phyloP scores from a whole-genome alignment of 2,888 invertebrate species.

The Diogma glabrata region DNA sequence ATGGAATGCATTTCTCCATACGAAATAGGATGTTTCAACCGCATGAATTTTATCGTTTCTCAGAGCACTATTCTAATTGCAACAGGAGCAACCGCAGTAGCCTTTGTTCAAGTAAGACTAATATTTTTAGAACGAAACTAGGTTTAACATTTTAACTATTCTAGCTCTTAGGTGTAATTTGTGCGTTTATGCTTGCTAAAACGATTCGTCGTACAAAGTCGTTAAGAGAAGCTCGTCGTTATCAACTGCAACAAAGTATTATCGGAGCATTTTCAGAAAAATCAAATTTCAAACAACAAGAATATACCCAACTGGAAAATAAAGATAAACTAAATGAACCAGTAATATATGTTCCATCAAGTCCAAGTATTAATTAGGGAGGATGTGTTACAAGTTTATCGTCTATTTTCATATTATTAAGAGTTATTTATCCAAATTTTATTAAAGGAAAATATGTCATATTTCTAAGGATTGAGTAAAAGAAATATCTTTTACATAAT shows the following conservation, averaged over 20 bases:
- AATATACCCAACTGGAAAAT: slow-evolving; percentile 32
- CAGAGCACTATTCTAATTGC: slow-evolving; percentile 61
- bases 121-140: slow-evolving; percentile 25
- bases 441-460: no score
- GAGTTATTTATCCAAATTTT: no score
- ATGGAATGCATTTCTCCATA: slow-evolving; percentile 26
- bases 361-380: slow-evolving; percentile 35
- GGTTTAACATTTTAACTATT: slow-evolving; percentile 43
- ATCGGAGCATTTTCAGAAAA: slow-evolving; percentile 30
- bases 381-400: no score
- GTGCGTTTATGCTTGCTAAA: slow-evolving; percentile 79
- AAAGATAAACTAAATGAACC: slow-evolving; percentile 26
- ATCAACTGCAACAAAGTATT: slow-evolving; percentile 43
- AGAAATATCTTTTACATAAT: no score
- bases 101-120: slow-evolving; percentile 70
- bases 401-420: no score
- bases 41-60: slow-evolving; percentile 48
- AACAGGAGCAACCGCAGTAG: slow-evolving; percentile 66
- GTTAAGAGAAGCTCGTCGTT: slow-evolving; percentile 55
- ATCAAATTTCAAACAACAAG: slow-evolving; percentile 25
- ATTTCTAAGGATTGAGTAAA: no score
- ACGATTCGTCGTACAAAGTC: slow-evolving; percentile 69
- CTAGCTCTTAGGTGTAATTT: slow-evolving; percentile 76
- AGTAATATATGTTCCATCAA: slow-evolving; percentile 30
- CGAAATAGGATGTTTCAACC: slow-evolving; percentile 46